Evolutionary conservation across 2,888 invertebrate genomes (phyloP).

Genomic region (Leucozona laternaria): DNA sequence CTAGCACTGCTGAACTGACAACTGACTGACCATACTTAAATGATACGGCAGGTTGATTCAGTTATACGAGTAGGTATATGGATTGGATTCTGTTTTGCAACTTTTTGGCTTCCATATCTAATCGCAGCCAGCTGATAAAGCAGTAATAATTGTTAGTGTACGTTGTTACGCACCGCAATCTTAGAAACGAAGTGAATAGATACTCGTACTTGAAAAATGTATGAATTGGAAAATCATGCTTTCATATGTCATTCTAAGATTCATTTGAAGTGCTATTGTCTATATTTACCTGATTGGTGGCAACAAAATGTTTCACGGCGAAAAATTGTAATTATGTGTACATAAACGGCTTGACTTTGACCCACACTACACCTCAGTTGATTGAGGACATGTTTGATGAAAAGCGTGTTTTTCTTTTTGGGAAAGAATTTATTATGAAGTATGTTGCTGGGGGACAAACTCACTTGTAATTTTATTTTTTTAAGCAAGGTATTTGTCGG

Average conservation of each 20-base stretch:
- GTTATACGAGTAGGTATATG: too few relatives aligned
- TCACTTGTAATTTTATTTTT: too few relatives aligned
- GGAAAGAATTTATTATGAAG: too few relatives aligned
- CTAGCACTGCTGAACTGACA: too few relatives aligned
- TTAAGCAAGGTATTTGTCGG: too few relatives aligned
- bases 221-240: constrained; percentile 10
- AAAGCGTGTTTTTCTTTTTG: too few relatives aligned
- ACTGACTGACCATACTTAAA: constrained; percentile 37
- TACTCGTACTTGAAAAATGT: constrained; percentile 4
- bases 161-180: neutral
- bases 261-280: constrained; percentile 14
- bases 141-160: neutral
- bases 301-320: neutral
- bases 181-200: too few relatives aligned
- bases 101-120: constrained; percentile 59
- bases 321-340: neutral
- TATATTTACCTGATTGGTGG: neutral
- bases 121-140: constrained; percentile 57
- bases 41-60: constrained; percentile 8
- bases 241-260: neutral
- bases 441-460: too few relatives aligned
- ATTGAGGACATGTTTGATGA: neutral
- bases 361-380: neutral
- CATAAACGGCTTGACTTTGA: neutral
- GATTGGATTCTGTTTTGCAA: constrained; percentile 10